Evolutionary conservation across 2,888 invertebrate species (phyloP), one percentile per base, ranked within the genome.

Genomic region (Athalia circularis): DNA sequence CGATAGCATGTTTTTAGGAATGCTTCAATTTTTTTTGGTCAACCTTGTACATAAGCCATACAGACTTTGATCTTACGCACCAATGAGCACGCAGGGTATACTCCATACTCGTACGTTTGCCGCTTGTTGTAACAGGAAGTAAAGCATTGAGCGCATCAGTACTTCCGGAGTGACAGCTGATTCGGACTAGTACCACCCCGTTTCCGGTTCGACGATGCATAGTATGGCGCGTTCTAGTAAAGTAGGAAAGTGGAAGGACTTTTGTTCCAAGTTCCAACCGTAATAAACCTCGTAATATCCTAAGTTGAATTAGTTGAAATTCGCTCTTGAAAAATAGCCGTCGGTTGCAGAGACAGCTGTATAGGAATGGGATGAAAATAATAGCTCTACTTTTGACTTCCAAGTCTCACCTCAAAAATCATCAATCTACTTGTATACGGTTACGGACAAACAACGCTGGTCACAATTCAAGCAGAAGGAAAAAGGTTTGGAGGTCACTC

Each of bases 61-160:
- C 70, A 59, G 11, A 59, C 70, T 57, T 72, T 72, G 70, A 59
- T 72, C 70, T 45, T 45, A 72, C 70, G 70, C 70, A 59, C 47
- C 70, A 72, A 52, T 48, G 43, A 8, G 62, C 47, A 45, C 70
- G 45, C 70, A 45, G 45, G 47, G 70, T 29, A 29, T 29, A 29
- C 29, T 72, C 11, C 50, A 29, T 50, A 67, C 67, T 29, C 50
- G 9, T 9, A 54, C n/a, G 54, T 67, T 29, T 78, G 62, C 61
- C 45, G 74, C 65, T 78, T 76, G 74, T 76, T 72, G 61, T n/a
- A 65, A 81, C 85, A 85, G 88, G 88, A 88, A 88, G 84, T 81
- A 82, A 83, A 77, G 83, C 84, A 86, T 85, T 82, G 81, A 85
- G 85, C 86, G 84, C 86, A 85, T 86, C 87, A 85, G 82, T 78